These are phyloP conservation scores for Campylomormyrus numenius DNA, from an alignment of 2,113 vertebrate genomes.

Conservation along the genomic window DNA sequence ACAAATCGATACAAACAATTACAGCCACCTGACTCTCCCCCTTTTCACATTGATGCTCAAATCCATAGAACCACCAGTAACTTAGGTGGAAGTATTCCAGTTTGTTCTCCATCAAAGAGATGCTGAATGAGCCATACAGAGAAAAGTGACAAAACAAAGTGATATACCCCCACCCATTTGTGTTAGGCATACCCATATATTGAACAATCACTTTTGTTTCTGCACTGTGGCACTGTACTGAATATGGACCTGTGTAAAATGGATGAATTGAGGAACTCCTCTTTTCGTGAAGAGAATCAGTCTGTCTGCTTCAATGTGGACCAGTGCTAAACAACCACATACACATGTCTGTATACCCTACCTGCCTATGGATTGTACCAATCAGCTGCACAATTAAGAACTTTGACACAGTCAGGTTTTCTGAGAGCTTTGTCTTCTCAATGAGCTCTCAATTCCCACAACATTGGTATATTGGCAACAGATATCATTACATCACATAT, in stretches of 20 bases:
- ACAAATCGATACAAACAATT: slow-evolving; percentile 2
- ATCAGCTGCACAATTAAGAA: slow-evolving; percentile 8
- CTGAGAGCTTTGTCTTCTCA: slow-evolving; percentile 42
- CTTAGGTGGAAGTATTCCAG: not conserved
- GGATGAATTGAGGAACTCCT: not conserved
- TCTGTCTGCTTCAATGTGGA: not conserved
- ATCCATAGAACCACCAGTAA: not conserved
- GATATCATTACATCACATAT: slow-evolving; percentile 67
- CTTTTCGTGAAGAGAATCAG: not conserved
- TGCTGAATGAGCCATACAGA: not conserved
- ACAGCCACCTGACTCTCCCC: not conserved
- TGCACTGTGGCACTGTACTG: not conserved
- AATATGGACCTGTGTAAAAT: not conserved
- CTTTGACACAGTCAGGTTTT: not conserved
- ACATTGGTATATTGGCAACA: slow-evolving; percentile 43
- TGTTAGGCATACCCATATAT: not conserved
- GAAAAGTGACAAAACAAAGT: not conserved
- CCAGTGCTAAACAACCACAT: not conserved
- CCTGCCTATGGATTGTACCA: not conserved
- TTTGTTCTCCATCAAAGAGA: not conserved
- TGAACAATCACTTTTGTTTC: not conserved
- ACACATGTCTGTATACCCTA: not conserved
- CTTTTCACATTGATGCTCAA: not conserved
- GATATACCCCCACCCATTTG: not conserved
- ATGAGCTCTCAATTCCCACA: slow-evolving; percentile 53